A percentile compares a stretch with the other conserved stretches of the same genome.
Evolutionary conservation across 1,140 invertebrate genomes (phyloP).

Genomic region (Phocides pigmalion): DNA sequence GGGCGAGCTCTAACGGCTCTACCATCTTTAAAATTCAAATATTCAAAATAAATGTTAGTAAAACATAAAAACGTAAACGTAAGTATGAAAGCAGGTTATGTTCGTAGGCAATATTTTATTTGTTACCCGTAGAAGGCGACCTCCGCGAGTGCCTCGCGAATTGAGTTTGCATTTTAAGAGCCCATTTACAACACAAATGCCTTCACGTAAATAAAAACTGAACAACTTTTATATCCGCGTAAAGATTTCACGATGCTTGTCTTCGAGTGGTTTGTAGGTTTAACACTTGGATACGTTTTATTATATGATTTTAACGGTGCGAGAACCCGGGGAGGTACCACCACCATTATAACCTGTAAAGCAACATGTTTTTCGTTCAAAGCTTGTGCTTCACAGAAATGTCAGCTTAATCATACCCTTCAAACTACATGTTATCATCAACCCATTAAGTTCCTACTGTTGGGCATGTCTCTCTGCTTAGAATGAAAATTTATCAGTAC

Average conservation of each 20-base stretch:
- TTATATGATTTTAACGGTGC: too few species aligned
- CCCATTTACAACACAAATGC: conserved; percentile 50
- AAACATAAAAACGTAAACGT: not conserved
- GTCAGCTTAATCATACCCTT: too few species aligned
- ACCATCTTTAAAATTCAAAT: not conserved
- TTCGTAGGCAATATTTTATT: conserved; percentile 33
- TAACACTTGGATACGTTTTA: conserved; percentile 4
- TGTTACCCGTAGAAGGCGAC: conserved; percentile 32
- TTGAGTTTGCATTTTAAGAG: conserved; percentile 52
- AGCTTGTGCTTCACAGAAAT: too few species aligned
- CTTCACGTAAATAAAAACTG: conserved; percentile 45
- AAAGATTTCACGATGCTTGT: conserved; percentile 39
- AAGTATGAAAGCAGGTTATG: conserved; percentile 6
- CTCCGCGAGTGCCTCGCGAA: conserved; percentile 34
- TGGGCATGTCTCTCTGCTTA: too few species aligned
- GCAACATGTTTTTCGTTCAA: too few species aligned
- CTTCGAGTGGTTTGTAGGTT: conserved; percentile 2
- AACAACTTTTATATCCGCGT: conserved; percentile 42
- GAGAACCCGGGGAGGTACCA: too few species aligned
- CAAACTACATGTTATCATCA: too few species aligned
- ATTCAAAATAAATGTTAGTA: not conserved
- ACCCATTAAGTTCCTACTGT: too few species aligned
- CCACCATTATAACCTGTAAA: too few species aligned
- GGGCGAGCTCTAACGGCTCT: too few species aligned
- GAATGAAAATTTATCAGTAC: too few species aligned